Evolutionary conservation across 64 coral and sea anemone genomes (phyloP).

Genomic region (Pocillopora damicornis): DNA sequence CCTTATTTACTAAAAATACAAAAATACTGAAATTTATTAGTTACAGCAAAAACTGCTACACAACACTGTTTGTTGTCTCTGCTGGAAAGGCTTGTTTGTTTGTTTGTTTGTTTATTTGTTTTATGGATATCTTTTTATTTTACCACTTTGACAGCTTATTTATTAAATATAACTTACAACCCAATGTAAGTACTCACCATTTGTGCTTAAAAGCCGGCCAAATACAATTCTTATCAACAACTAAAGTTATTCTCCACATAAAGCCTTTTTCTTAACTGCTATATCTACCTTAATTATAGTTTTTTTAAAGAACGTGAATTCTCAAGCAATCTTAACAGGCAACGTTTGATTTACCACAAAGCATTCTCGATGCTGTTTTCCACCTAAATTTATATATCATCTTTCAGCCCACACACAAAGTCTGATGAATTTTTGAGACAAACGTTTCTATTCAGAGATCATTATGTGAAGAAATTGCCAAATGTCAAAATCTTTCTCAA

Average conservation of each 20-base stretch:
- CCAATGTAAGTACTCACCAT: no score
- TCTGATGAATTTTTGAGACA: neutral
- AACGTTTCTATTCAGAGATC: neutral
- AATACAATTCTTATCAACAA: neutral
- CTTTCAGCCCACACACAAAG: neutral
- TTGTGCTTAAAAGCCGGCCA: no score
- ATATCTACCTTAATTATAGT: neutral
- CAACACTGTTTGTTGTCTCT: neutral
- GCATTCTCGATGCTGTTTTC: conserved; percentile 8
- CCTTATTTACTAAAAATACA: conserved; percentile 24
- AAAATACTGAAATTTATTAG: conserved; percentile 36
- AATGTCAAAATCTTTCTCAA: neutral
- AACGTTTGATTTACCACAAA: neutral
- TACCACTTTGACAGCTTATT: no score
- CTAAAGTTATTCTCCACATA: neutral
- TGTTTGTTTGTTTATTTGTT: neutral
- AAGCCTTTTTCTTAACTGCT: neutral
- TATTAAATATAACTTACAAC: no score
- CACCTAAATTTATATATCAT: neutral
- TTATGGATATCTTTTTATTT: neutral
- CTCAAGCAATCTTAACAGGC: no score
- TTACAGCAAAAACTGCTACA: conserved; percentile 5
- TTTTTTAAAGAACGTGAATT: no score
- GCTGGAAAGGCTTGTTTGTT: neutral
- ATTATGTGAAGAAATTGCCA: neutral